Base-by-base conservation (phyloP, 2,113 vertebrate genomes). In the Corythornis madagascariensis region DNA sequence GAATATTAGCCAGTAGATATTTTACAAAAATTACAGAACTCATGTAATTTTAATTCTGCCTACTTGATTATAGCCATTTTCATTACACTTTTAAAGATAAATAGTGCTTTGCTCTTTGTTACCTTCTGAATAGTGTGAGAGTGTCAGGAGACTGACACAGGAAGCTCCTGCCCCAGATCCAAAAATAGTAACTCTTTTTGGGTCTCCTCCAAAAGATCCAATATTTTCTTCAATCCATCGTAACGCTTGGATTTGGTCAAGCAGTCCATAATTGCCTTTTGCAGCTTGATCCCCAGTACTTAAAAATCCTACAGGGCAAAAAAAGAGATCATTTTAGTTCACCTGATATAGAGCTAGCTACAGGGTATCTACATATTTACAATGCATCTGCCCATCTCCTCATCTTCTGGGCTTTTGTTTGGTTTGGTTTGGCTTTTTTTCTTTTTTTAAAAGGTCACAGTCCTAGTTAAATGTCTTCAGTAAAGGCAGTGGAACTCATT, bases 41-140 rank as follows among this genome's bases (percentile, higher is more conserved):
- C 14, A 42, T 35, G 25, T 47, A 76, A 91, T 71, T 88, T 29
- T 35, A 55, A 60, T 64, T 66, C 55, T 67, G 38, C 2, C 31
- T 66, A 61, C 22, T 8, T 71, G 1, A 16, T 77, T 77, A 53
- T 16, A 19, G 10, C 8, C 21, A 56, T 19, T 73, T 67, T 43
- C 19, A 16, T 74, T 63, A 42, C 13, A 73, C 10, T n/a, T 20
- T 11, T 17, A 33, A 48, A 42, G 45, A 18, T 57, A 42, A 29
- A 42, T 52, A 7, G 4, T 25, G 12, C 14, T 82, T 83, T 83
- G 8, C n/a, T 85, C n/a, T 15, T n/a, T 12, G 17, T 86, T 98
- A 99, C 99, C 99, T 98, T 99, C 99, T 60, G 99, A 99, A 91
- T 99, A 99, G 97, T 99, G 99, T 1, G 99, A 99, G 25, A 99